These are phyloP conservation scores for Hesperia comma DNA, from an alignment of 2,888 invertebrate species.

Conservation along the genomic window DNA sequence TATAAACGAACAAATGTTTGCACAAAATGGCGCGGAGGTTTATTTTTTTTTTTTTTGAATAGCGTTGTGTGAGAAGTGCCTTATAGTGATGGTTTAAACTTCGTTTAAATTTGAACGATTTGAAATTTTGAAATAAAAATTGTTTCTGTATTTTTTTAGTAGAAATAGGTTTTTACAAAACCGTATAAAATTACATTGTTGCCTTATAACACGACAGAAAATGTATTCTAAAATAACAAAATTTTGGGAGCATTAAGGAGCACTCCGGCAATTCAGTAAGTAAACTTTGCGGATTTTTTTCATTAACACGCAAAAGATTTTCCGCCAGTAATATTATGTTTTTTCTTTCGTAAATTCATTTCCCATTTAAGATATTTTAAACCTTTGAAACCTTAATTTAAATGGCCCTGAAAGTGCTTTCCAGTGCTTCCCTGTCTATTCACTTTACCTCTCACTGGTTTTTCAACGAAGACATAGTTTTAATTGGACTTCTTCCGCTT, in stretches of 20 bases:
- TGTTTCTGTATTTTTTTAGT: no score
- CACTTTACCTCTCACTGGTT: slow-evolving; percentile 62
- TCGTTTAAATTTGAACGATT: no score
- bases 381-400: slow-evolving; percentile 60
- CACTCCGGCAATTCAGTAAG: slow-evolving; percentile 36
- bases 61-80: no score
- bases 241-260: slow-evolving; percentile 9
- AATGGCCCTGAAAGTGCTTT: slow-evolving; percentile 63
- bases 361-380: slow-evolving; percentile 56
- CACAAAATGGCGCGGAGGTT: no score
- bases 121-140: no score
- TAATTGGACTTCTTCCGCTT: slow-evolving; percentile 72
- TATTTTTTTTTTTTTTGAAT: no score
- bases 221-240: slow-evolving; percentile 12
- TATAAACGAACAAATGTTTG: no score
- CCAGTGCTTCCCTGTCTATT: slow-evolving; percentile 58
- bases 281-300: slow-evolving; percentile 44
- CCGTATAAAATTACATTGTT: background rate
- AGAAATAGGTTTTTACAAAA: background rate
- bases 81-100: no score
- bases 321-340: slow-evolving; percentile 39
- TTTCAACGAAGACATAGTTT: slow-evolving; percentile 69
- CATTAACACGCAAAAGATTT: slow-evolving; percentile 48
- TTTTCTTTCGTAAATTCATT: slow-evolving; percentile 48
- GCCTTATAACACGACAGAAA: background rate